phyloP scores from a whole-genome alignment of 1,140 invertebrate genomes.

The Cydia strobilella region DNA sequence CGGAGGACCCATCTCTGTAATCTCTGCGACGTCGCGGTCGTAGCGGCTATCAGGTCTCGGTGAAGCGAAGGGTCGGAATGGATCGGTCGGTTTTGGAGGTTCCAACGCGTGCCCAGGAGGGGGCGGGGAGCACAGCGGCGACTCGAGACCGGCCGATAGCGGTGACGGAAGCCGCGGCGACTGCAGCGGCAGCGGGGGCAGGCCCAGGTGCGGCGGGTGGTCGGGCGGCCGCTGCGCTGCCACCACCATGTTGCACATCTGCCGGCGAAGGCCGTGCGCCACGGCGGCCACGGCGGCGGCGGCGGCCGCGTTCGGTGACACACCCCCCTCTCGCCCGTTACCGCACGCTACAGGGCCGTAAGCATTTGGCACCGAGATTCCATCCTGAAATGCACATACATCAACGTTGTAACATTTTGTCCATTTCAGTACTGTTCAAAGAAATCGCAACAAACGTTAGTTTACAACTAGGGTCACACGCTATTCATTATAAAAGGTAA shows the following conservation, averaged over 20 bases:
- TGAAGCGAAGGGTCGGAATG: constrained; percentile 74
- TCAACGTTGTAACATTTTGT: constrained; percentile 51
- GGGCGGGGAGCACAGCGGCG: constrained; percentile 72
- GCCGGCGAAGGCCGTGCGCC: constrained; percentile 82
- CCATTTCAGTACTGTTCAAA: constrained; percentile 29
- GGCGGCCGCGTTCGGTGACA: constrained; percentile 85
- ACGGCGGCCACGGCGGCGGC: constrained; percentile 88
- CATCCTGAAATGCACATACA: constrained; percentile 72
- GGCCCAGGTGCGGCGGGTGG: constrained; percentile 63
- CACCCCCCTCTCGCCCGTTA: constrained; percentile 81
- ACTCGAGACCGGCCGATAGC: constrained; percentile 68
- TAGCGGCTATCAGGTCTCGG: constrained; percentile 72
- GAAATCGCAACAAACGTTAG: background rate
- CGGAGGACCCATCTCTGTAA: constrained; percentile 70
- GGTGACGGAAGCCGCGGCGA: constrained; percentile 69
- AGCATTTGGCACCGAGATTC: constrained; percentile 72
- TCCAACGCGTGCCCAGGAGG: constrained; percentile 73
- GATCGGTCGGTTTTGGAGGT: constrained; percentile 67
- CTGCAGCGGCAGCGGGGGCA: constrained; percentile 65
- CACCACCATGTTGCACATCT: constrained; percentile 78
- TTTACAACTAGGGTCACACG: background rate
- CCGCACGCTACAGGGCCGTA: constrained; percentile 74
- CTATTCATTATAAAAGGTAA: background rate
- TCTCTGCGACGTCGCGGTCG: constrained; percentile 62
- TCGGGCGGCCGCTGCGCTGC: constrained; percentile 70